These are phyloP conservation scores for Calidris pugnax DNA, from an alignment of 2,113 vertebrate species.

Conservation along the genomic window DNA sequence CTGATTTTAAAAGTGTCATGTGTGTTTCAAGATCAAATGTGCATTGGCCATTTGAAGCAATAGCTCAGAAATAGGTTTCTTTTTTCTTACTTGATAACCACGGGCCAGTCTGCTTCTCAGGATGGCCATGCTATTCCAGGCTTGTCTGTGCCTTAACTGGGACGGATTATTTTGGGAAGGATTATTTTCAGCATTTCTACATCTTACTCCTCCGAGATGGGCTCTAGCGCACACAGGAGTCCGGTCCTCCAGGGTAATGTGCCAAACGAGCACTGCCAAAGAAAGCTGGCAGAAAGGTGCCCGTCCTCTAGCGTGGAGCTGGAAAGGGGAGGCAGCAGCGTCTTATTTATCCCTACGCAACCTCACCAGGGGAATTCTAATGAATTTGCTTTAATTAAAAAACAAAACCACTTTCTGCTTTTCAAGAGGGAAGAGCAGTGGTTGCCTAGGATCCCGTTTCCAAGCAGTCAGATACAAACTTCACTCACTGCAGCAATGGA, in stretches of 20 bases:
- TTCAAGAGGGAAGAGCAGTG: background rate
- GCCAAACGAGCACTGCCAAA: background rate
- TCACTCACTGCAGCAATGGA: background rate
- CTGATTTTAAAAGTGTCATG: fast-evolving
- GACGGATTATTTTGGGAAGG: background rate
- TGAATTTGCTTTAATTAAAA: constrained; percentile 10
- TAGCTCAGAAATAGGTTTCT: background rate
- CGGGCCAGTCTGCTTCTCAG: constrained; percentile 6
- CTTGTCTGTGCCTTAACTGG: background rate
- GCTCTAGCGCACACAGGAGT: background rate
- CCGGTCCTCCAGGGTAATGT: background rate
- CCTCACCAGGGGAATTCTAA: background rate
- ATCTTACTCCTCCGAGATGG: background rate
- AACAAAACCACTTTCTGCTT: background rate
- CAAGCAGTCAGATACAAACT: constrained; percentile 8
- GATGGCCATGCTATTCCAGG: background rate
- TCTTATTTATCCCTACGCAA: background rate
- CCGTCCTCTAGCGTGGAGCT: background rate
- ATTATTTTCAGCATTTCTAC: background rate
- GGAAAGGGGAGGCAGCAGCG: background rate
- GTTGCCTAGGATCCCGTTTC: constrained; percentile 57
- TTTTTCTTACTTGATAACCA: background rate
- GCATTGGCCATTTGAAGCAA: background rate
- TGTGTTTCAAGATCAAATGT: background rate
- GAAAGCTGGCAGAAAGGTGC: background rate